Conservation (phyloP, 2,888 invertebrate species). For the Cheilosia urbana region DNA sequence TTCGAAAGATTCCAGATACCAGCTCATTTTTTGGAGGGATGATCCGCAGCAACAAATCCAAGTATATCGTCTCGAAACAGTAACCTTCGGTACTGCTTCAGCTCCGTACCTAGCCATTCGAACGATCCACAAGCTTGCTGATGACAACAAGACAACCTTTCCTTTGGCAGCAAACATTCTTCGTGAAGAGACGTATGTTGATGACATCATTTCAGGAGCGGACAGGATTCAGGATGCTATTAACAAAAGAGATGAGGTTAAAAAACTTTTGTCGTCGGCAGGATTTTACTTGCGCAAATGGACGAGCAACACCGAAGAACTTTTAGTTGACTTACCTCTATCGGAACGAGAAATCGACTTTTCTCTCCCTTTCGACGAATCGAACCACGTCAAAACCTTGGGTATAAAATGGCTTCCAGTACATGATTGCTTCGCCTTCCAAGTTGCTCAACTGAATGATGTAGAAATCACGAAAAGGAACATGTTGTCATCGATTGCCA, state of each 20-base stretch:
- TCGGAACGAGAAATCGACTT: not conserved
- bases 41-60: not conserved
- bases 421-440: not conserved
- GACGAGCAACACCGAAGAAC: not conserved
- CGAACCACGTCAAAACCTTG: not conserved
- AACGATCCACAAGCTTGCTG: no score
- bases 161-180: no score
- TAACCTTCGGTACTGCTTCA: no score
- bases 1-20: not conserved
- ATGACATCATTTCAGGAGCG: no score
- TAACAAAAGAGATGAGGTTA: no score
- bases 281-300: conserved; percentile 1
- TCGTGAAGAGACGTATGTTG: no score
- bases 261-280: not conserved
- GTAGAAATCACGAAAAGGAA: not conserved
- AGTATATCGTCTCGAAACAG: no score
- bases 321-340: not conserved
- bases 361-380: not conserved
- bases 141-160: no score
- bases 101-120: no score
- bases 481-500: not conserved
- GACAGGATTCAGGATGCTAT: no score
- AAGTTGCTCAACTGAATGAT: not conserved
- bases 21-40: not conserved
- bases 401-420: not conserved